Base-by-base conservation (phyloP, 2,888 invertebrate genomes). In the Lasioglossum villosulum region DNA sequence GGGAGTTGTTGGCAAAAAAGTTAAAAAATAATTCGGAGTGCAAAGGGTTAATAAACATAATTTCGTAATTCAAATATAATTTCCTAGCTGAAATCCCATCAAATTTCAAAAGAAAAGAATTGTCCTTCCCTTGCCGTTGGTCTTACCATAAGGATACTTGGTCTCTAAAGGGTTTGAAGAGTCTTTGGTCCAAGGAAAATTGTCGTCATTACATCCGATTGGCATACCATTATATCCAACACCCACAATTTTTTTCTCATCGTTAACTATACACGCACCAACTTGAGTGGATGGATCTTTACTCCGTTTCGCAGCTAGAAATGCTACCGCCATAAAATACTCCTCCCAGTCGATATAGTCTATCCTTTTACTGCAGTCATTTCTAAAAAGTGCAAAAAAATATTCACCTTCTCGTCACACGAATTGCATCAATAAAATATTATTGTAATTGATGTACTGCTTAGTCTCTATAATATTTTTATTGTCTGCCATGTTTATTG, bases 211-310 rank as follows among this genome's bases (percentile, higher is more conserved):
- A 93, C 99, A 99, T 6, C 98, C 98, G 82, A 95, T 96, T 0
- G 99, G 99, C 97, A 99, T 98, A 2, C 99, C 99, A 96, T 99
- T 99, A 94, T 99, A 99, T 86, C 99, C 99, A 84, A 99, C 96
- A 37, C 98, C 98, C 72, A 99, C 97, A 92, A 99, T 98, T 95
- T 97, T 97, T 71, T 98, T 98, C 0, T 98, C 97, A 48, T 96
- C 95, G 93, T 98, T 98, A 0, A 99, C 98, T 92, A 99, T 97
- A 93, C 99, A 99, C 10, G 99, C 99, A 6, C 99, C 99, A 30
- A 99, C 99, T 96, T 99, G 99, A 4, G 97, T 97, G 78, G 96
- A 96, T 0, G 99, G 99, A 96, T 99, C 99, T 95, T 99, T 99
- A 94, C 99, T 99, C 80, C 99, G 96, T 96, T 98, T 97, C 0